Percentiles rank a stretch among this genome's conserved stretches.
Evolutionary conservation across 2,797 vertebrate genomes (phyloP).

Genomic region (Diplodus sargus): DNA sequence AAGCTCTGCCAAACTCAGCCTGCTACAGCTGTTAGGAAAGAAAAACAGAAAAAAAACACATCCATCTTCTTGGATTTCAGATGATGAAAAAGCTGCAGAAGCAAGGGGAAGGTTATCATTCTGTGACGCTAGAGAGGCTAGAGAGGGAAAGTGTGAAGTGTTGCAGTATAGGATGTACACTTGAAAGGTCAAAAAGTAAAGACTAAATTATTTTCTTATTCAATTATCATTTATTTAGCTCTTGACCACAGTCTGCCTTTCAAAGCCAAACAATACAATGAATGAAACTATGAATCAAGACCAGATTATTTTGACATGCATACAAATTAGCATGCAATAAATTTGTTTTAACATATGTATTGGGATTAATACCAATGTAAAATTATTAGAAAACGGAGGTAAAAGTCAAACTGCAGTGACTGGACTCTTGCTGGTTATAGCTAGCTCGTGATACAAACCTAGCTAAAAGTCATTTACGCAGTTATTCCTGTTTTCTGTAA

Average conservation of each 20-base stretch:
- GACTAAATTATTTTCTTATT: conserved; percentile 30
- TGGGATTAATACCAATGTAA: background rate
- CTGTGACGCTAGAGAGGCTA: conserved; percentile 12
- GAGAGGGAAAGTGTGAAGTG: conserved; percentile 40
- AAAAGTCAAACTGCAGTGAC: background rate
- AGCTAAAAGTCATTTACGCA: background rate
- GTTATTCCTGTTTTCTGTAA: background rate
- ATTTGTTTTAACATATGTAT: background rate
- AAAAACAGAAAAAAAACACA: background rate
- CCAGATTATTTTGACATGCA: background rate
- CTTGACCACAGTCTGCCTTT: background rate
- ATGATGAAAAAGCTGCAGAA: conserved; percentile 58
- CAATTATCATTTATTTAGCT: conserved; percentile 30
- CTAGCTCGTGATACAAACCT: background rate
- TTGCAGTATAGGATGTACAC: conserved; percentile 30
- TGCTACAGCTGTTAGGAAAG: conserved; percentile 54
- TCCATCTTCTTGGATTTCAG: conserved; percentile 47
- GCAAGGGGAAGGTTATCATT: conserved; percentile 40
- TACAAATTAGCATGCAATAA: too few relatives aligned
- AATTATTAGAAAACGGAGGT: background rate
- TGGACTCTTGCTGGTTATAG: background rate
- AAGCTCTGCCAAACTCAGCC: conserved; percentile 45
- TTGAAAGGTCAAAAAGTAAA: conserved; percentile 32
- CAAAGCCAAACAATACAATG: background rate
- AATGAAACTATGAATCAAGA: background rate